Percentiles rank a stretch among this genome's conserved stretches.
These are phyloP conservation scores for Magallana ariakensis DNA, from an alignment of 1,140 invertebrate genomes.

Conservation along the genomic window DNA sequence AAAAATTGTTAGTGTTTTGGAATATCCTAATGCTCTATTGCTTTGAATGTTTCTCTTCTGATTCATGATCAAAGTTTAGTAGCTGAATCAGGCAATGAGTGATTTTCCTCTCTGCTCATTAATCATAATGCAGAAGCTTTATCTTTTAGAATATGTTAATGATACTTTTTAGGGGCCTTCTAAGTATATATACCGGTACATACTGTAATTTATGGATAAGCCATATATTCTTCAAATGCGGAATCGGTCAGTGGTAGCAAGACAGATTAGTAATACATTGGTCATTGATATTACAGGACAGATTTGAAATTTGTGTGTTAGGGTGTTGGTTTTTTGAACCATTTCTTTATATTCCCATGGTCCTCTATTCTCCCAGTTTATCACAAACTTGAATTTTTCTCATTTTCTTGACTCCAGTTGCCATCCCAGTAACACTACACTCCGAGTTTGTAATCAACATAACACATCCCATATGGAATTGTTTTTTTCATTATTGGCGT, in stretches of 20 bases:
- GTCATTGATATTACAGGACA: background rate
- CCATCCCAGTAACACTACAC: background rate
- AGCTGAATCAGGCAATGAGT: background rate
- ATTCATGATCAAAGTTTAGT: background rate
- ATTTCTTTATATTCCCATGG: background rate
- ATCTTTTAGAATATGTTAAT: slow-evolving; percentile 25
- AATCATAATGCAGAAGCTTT: slow-evolving; percentile 20
- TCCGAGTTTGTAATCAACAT: background rate
- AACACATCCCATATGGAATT: slow-evolving; percentile 20
- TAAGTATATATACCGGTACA: background rate
- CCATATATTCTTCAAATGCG: background rate
- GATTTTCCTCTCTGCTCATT: background rate
- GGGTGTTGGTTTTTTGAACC: background rate
- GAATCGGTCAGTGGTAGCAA: background rate
- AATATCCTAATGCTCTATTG: background rate
- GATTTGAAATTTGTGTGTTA: background rate
- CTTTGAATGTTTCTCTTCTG: slow-evolving; percentile 1
- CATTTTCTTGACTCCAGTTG: background rate
- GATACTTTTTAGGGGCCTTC: background rate
- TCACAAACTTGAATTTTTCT: background rate
- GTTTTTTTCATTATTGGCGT: slow-evolving; percentile 32
- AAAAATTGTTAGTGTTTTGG: background rate
- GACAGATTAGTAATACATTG: background rate
- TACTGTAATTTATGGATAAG: background rate
- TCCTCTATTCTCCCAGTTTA: background rate